Evolutionary conservation across 1,140 invertebrate genomes (phyloP).

Genomic region (Drosophila parabipectinata): DNA sequence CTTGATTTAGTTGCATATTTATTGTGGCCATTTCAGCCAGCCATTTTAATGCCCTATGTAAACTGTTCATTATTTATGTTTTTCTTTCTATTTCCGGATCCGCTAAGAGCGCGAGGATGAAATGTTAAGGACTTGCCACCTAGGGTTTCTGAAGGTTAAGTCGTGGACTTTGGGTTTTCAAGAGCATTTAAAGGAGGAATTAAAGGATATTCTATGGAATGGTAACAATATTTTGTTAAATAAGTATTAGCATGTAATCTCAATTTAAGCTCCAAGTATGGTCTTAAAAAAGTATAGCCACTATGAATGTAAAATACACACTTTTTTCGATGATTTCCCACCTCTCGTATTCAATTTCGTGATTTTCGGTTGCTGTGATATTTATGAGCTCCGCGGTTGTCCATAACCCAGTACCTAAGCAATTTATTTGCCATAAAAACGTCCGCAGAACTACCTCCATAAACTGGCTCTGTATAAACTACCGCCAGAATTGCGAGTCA

Average conservation of each 20-base stretch:
- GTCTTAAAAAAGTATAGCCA: not conserved
- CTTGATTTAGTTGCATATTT: constrained; percentile 82
- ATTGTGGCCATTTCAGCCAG: constrained; percentile 52
- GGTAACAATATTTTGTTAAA: too few species aligned
- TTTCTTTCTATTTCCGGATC: constrained; percentile 1
- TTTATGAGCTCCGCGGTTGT: constrained; percentile 34
- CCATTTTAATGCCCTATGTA: constrained; percentile 77
- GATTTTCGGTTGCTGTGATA: not conserved
- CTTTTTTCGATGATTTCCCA: constrained; percentile 3
- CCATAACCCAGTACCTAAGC: constrained; percentile 47
- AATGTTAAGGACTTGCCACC: constrained; percentile 1
- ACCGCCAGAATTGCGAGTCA: constrained; percentile 5
- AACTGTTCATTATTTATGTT: constrained; percentile 55
- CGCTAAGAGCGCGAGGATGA: not conserved
- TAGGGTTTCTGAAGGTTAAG: not conserved
- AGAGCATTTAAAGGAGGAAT: not conserved
- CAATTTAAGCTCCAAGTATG: not conserved
- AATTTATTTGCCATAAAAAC: constrained; percentile 68
- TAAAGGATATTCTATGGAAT: not conserved
- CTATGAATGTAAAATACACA: not conserved
- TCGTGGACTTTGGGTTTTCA: too few species aligned
- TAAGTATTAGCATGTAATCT: too few species aligned
- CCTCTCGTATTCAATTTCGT: constrained; percentile 4
- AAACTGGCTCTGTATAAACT: constrained; percentile 6
- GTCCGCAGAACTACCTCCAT: constrained; percentile 59